A percentile compares a stretch with the other conserved stretches of the same genome.
Conservation (phyloP, 1,140 invertebrate genomes). For the Pseudobourletiella spinata region DNA sequence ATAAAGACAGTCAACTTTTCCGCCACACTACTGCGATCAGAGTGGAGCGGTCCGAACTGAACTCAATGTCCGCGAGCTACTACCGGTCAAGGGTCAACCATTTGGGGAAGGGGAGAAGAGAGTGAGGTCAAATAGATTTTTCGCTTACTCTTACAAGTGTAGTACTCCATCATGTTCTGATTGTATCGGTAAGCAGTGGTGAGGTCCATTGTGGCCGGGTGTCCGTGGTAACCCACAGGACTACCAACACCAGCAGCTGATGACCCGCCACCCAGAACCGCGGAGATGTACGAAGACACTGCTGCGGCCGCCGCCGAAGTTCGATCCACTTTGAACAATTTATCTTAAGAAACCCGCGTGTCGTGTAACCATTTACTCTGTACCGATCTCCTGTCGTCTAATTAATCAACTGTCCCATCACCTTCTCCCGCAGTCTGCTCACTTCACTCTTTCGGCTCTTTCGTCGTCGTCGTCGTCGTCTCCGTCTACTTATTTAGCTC, state of each 20-base stretch:
- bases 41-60: not conserved
- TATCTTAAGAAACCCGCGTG: not conserved
- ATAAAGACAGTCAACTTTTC: too few relatives aligned
- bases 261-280: slow-evolving; percentile 8
- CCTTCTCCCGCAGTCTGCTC: too few relatives aligned
- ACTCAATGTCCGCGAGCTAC: not conserved
- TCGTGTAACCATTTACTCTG: too few relatives aligned
- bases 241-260: not conserved
- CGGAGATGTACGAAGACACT: slow-evolving; percentile 11
- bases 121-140: slow-evolving; percentile 13
- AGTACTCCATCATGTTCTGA: slow-evolving; percentile 98
- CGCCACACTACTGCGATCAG: too few relatives aligned
- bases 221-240: not conserved
- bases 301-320: not conserved
- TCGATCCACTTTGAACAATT: slow-evolving; percentile 8
- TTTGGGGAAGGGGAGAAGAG: too few relatives aligned
- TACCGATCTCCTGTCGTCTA: too few relatives aligned
- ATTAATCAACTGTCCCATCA: too few relatives aligned
- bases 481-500: too few relatives aligned
- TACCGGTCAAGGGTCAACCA: not conserved
- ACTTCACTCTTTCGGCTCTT: too few relatives aligned
- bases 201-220: slow-evolving; percentile 60
- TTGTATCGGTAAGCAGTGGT: slow-evolving; percentile 90
- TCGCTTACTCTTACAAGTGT: slow-evolving; percentile 75
- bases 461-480: too few relatives aligned